Base-by-base conservation (phyloP, 1,140 invertebrate genomes). In the Choristoneura fumiferana region DNA sequence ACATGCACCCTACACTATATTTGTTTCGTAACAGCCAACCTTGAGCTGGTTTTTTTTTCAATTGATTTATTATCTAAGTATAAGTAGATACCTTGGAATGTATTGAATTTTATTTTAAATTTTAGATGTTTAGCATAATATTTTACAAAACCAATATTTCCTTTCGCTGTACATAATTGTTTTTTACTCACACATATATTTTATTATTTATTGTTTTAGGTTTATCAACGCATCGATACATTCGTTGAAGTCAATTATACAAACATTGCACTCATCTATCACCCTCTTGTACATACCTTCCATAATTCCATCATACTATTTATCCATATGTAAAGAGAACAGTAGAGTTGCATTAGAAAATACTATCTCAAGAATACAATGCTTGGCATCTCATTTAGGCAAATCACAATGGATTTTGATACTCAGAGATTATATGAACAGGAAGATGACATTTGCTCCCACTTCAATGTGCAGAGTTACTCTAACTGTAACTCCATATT, bases 161-260 rank as follows among this genome's bases (percentile, higher is more conserved):
- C 4, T 57, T 34, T 59, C 61, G 56, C 58, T 52, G 4, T 60
- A 59, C 54, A 58, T 45, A 37, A n/a, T n/a, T n/a, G 15, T 56
- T 63, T 22, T 60, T 15, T 66, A 56, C 54, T n/a, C 57, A 14
- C 54, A n/a, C 54, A 60, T 64, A 63, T 65, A 58, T 65, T 73
- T 67, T 69, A 65, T 67, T 79, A 73, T 81, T 74, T 85, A 71
- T 87, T 88, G 86, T 89, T 89, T 84, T 89, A 89, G 86, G 86
- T 89, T 86, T 69, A 78, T 84, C 83, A 68, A 62, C 78, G 73
- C 78, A 56, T 78, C 83, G 65, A 69, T 86, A 73, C 57, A 76
- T 60, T 69, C 75, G 71, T 65, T 83, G 63, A 82, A 84, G 61
- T 76, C 72, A 40, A 56, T 82, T 45, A 71, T 82, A 58, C 63